Percentiles rank a stretch among this genome's conserved stretches.
These are phyloP conservation scores for Cyphotilapia sp. DNA, from an alignment of 2,113 vertebrate species.

Conservation along the genomic window DNA sequence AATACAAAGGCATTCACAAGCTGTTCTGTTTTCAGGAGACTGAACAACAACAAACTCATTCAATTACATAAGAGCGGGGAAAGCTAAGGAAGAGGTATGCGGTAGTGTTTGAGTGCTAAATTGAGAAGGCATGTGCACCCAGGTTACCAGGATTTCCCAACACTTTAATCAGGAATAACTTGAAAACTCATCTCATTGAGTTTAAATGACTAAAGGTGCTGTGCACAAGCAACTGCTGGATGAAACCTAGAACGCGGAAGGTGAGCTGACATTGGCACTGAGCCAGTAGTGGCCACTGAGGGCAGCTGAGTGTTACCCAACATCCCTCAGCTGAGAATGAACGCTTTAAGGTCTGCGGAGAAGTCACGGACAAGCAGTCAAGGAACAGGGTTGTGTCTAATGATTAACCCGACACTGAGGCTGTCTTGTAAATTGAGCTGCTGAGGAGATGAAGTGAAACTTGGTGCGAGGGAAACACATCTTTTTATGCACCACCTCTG, in stretches of 20 bases:
- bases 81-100: background rate
- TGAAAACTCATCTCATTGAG: background rate
- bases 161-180: background rate
- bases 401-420: constrained; percentile 51
- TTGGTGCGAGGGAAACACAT: background rate
- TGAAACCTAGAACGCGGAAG: background rate
- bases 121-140: background rate
- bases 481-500: background rate
- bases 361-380: constrained; percentile 16
- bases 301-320: constrained; percentile 14
- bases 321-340: background rate
- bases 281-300: background rate
- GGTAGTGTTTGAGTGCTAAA: background rate
- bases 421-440: background rate
- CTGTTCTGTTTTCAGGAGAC: constrained; percentile 36
- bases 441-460: background rate
- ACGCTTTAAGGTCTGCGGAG: background rate
- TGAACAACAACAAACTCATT: constrained; percentile 52
- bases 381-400: constrained; percentile 21
- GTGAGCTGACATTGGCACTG: background rate
- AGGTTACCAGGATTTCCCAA: background rate
- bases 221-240: background rate
- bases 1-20: constrained; percentile 30
- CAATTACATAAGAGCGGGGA: constrained; percentile 33
- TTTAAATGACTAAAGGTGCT: background rate